Base-by-base conservation (phyloP, 2,113 vertebrate species). In the Indicator maculatus region DNA sequence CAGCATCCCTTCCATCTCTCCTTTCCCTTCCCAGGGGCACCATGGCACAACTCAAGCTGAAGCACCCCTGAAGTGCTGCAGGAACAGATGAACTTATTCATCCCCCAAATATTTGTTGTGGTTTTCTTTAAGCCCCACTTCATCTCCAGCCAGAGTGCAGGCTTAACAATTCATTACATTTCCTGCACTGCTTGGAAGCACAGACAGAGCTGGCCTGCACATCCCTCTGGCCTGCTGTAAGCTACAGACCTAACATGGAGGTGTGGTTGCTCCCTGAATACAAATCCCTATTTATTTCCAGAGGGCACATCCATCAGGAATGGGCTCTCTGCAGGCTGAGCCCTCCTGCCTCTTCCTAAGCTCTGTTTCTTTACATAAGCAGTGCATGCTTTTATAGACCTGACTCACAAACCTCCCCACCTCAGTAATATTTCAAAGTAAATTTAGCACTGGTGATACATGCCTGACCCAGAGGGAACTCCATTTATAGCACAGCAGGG, bases 401-500 rank as follows among this genome's bases (percentile, higher is more conserved):
- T 96, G 93, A 94, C 86, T 93, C 89, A 93, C 93, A 88, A 94
- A 81, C 67, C 65, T 89, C 89, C 87, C 75, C 91, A 93, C 78
- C 92, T 69, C 89, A 45, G 93, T 89, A 95, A 89, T 93, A 93
- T 89, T 93, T 89, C 59, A 70, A 26, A 82, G 92, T 88, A 96
- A 96, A 96, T 96, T 93, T 95, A 96, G 93, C 82, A 2, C 72
- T 84, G 93, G 89, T 93, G 95, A 87, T 76, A 95, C 94, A 95
- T 16, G 93, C 91, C 89, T 87, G 96, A 91, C 95, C 96, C 41
- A 93, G 84, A 93, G 91, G 82, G 87, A 96, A 15, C 91, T 91
- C 52, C 87, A 76, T 83, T 93, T 94, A 71, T 30, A 94, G 95
- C 81, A 19, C 66, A 60, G 90, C 31, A 59, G 80, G 89, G 92